A percentile compares a stretch with the other conserved stretches of the same genome.
Conservation (phyloP, 2,888 invertebrate genomes). For the Acanthosepion pharaonis region DNA sequence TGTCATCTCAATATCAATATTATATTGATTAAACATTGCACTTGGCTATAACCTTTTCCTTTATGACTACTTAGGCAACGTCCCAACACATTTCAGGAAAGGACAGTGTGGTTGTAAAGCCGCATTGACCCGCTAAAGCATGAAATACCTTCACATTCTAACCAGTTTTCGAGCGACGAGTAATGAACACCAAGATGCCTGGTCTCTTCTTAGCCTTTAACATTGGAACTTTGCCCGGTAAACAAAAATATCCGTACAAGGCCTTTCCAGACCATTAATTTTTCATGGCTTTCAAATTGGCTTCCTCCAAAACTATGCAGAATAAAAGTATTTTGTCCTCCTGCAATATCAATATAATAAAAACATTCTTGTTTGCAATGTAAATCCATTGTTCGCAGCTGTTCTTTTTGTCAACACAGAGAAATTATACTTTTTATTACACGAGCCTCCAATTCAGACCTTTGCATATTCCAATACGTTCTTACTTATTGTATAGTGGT, state of each 20-base stretch:
- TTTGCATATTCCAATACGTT: neutral
- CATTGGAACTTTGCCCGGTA: neutral
- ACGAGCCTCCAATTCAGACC: neutral
- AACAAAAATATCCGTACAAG: neutral
- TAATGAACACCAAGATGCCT: neutral
- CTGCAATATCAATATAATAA: neutral
- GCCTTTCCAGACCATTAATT: constrained; percentile 33
- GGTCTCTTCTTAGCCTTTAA: neutral
- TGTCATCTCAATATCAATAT: neutral
- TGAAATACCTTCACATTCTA: neutral
- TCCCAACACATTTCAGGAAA: too few relatives aligned
- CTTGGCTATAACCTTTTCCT: too few relatives aligned
- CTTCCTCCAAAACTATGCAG: neutral
- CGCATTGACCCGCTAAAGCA: too few relatives aligned
- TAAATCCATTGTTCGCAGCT: neutral
- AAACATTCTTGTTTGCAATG: neutral
- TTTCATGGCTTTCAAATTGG: constrained; percentile 18
- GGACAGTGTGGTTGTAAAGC: too few relatives aligned
- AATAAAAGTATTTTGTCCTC: neutral
- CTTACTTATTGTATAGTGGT: too few relatives aligned
- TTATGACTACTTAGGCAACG: too few relatives aligned
- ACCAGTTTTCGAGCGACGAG: neutral
- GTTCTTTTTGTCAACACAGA: neutral
- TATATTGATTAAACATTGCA: too few relatives aligned
- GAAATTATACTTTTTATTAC: neutral